These are phyloP conservation scores for Drosophila triauraria DNA, from an alignment of 1,140 invertebrate genomes.

Conservation along the genomic window DNA sequence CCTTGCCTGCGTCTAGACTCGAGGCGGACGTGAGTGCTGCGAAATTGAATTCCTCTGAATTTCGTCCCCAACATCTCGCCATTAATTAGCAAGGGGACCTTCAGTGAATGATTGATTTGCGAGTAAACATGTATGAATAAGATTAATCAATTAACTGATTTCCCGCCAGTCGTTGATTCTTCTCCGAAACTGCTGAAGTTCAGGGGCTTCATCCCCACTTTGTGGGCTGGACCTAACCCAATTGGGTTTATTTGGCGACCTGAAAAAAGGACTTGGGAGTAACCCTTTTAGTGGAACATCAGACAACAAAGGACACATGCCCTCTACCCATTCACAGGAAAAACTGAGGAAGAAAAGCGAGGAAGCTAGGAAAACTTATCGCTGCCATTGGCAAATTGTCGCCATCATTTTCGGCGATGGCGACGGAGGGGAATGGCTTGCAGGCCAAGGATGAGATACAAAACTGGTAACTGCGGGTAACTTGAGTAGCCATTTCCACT, in stretches of 20 bases:
- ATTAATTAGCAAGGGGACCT: slow-evolving; percentile 24
- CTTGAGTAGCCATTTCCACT: slow-evolving; percentile 60
- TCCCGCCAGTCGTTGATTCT: slow-evolving; percentile 1
- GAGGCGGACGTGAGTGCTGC: neutral
- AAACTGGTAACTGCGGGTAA: slow-evolving; percentile 51
- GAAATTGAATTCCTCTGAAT: slow-evolving; percentile 10
- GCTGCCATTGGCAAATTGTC: slow-evolving; percentile 80
- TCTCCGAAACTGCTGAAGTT: slow-evolving; percentile 11
- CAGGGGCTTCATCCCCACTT: neutral
- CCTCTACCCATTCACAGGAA: neutral
- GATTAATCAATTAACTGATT: slow-evolving; percentile 45
- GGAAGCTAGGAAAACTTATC: slow-evolving; percentile 58
- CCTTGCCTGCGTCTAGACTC: slow-evolving; percentile 22
- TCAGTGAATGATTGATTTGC: slow-evolving; percentile 35
- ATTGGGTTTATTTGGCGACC: slow-evolving; percentile 37
- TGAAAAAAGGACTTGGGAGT: slow-evolving; percentile 1
- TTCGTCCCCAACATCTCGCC: neutral
- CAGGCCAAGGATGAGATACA: slow-evolving; percentile 31
- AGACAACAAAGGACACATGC: slow-evolving; percentile 32
- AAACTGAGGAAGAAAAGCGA: neutral
- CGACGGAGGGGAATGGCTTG: neutral
- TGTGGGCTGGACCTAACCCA: neutral
- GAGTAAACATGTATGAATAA: slow-evolving; percentile 24
- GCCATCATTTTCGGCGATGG: slow-evolving; percentile 56
- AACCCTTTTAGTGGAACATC: slow-evolving; percentile 29